Evolutionary conservation across 2,797 vertebrate genomes (phyloP).

Genomic region (Pyrrhura leucotis): DNA sequence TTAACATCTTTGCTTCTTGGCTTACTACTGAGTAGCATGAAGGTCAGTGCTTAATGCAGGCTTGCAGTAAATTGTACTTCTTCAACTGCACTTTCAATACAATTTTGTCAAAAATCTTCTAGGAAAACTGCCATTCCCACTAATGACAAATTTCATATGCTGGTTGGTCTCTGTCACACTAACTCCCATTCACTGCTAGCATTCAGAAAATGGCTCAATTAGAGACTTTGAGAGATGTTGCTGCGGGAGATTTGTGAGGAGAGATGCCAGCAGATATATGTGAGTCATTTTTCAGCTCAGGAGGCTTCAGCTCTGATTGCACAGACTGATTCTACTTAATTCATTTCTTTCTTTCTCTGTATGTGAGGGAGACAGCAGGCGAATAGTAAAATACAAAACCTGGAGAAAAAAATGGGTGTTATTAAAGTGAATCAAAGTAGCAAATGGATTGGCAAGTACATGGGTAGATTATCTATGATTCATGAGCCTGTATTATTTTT

Average conservation of each 20-base stretch:
- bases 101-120: not conserved
- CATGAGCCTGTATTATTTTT: constrained; percentile 4
- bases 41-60: not conserved
- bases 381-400: constrained; percentile 40
- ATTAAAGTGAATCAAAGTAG: constrained; percentile 59
- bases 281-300: constrained; percentile 42
- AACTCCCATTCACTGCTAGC: not conserved
- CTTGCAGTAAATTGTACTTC: not conserved
- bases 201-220: constrained; percentile 58
- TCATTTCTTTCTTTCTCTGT: constrained; percentile 20
- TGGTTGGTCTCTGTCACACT: not conserved
- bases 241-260: constrained; percentile 8
- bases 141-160: not conserved
- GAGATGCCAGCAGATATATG: constrained; percentile 32
- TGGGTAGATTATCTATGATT: constrained; percentile 58
- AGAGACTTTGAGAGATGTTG: constrained; percentile 9
- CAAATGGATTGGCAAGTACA: constrained; percentile 40
- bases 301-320: constrained; percentile 10
- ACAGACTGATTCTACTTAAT: constrained; percentile 40
- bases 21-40: not conserved
- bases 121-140: not conserved
- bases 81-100: not conserved
- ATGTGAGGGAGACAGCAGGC: constrained; percentile 26
- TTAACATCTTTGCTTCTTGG: not conserved
- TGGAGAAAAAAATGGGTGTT: constrained; percentile 29